Evolutionary conservation across 2,888 invertebrate species (phyloP), one percentile per base, ranked within the genome.

Genomic region (Timandra comae): DNA sequence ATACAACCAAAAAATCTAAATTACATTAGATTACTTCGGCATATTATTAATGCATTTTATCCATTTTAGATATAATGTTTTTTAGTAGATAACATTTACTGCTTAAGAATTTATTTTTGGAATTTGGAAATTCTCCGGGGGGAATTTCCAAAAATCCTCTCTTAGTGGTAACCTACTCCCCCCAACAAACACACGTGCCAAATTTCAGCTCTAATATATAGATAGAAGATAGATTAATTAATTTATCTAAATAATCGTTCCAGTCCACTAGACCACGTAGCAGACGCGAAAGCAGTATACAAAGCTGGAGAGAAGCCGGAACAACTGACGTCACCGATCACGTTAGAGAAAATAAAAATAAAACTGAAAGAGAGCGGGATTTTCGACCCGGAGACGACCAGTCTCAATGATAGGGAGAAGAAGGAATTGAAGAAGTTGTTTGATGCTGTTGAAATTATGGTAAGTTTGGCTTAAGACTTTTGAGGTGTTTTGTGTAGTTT

Each of bases 391-490:
- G 35, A 69, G 4, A 64, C 66, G 22, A 41, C 42, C 0, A 45
- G 29, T 0, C 50, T 82, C 1, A 64, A 35, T 0, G 62, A 63
- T 0, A 47, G 53, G 1, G 78, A 84, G 55, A 70, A 41, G 36
- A 80, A 80, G 23, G 79, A 84, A 27, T 33, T 81, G 31, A 55
- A 29, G 3, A 78, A 74, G 33, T 38, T 84, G 24, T 81, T 73
- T 12, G 74, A 77, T 1, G 67, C 74, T 4, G 61, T 84, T 2
- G 75, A 80, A 34, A 73, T 82, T 33, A 78, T 79, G 79, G 84
- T 82, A 31, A 49, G 58, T 27, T n/a, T n/a, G n/a, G n/a, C n/a
- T n/a, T n/a, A n/a, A n/a, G n/a, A n/a, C n/a, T n/a, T n/a, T n/a
- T n/a, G n/a, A n/a, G n/a, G n/a, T n/a, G n/a, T n/a, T n/a, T n/a